Evolutionary conservation across 2,888 invertebrate genomes (phyloP), one percentile per base, ranked within the genome.

Genomic region (Epicampocera succincta): DNA sequence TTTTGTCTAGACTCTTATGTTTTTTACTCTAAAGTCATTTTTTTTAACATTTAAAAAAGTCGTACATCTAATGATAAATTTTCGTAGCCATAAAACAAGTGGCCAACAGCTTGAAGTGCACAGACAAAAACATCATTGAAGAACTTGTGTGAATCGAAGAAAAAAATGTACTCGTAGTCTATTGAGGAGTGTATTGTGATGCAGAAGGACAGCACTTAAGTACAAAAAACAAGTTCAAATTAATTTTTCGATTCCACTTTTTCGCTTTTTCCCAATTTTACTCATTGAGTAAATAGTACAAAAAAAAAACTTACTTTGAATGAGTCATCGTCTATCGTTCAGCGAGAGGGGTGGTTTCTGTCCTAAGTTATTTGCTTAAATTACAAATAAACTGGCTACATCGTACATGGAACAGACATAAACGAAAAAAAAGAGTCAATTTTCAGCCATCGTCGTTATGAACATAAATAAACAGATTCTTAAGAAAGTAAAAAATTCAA

Each of bases 121-220:
- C 21, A 63, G 48, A 77, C 48, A 54, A 15, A 56, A 52, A 65
- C 72, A 66, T 38, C 12, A 56, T 65, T 78, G 58, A 78, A 50
- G 65, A 48, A 71, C 58, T 71, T 58, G 40, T n/a, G 52, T 61
- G 12, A n/a, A 48, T 56, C 42, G 19, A 40, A 40, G 13, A n/a
- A 15, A 42, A n/a, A 15, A 44, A 56, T 33, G 8, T 33, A 33
- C 33, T 33, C 33, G 40, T 46, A 58, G 50, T 78, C 48, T 50
- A 40, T 65, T 48, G 29, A 56, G 13, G 21, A 68, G 25, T 77
- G 54, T 17, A 54, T 33, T 61, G 52, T 38, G 21, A 13, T 68
- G 44, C 52, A 21, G 11, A 60, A 68, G 68, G 52, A 69, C 38
- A 46, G 46, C 42, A 29, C 44, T 42, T 19, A 6, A 48, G 44